Percentiles rank a stretch among this genome's conserved stretches.
These are phyloP conservation scores for Hydropotes inermis DNA, from an alignment of 2,113 vertebrate species.

Conservation along the genomic window DNA sequence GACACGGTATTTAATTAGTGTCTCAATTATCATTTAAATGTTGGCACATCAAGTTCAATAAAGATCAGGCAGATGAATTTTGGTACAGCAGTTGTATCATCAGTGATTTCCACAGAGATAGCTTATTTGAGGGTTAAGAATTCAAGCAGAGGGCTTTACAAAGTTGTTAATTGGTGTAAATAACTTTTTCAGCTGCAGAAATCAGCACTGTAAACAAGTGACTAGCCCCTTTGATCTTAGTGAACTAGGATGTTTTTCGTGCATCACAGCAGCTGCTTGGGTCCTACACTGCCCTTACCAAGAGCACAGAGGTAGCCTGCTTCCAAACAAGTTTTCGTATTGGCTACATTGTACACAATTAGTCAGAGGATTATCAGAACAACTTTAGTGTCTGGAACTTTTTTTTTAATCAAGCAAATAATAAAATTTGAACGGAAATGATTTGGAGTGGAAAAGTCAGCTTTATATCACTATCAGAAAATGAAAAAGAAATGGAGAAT, in stretches of 20 bases:
- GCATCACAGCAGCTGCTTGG: constrained; percentile 50
- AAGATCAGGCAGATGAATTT: constrained; percentile 77
- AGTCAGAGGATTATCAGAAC: constrained; percentile 55
- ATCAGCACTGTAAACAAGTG: constrained; percentile 55
- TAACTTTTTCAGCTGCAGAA: constrained; percentile 66
- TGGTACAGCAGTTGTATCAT: constrained; percentile 70
- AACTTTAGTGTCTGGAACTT: not conserved
- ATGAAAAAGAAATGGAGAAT: not conserved
- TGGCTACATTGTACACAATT: constrained; percentile 55
- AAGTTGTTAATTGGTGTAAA: constrained; percentile 75
- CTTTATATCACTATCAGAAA: constrained; percentile 20
- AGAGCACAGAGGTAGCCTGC: constrained; percentile 60
- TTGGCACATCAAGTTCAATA: constrained; percentile 79
- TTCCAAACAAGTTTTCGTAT: constrained; percentile 49
- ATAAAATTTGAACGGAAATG: not conserved
- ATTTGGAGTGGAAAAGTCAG: constrained; percentile 1
- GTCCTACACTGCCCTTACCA: constrained; percentile 64
- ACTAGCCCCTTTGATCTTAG: constrained; percentile 72
- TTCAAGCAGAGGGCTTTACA: constrained; percentile 62
- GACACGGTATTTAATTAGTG: constrained; percentile 73
- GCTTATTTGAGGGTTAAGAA: constrained; percentile 77
- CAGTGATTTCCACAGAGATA: constrained; percentile 69
- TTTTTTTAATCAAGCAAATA: constrained; percentile 19
- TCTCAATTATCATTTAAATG: constrained; percentile 80
- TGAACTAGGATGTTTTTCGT: constrained; percentile 67